These are phyloP conservation scores for Probosciger aterrimus DNA, from an alignment of 2,113 vertebrate genomes.

Conservation along the genomic window DNA sequence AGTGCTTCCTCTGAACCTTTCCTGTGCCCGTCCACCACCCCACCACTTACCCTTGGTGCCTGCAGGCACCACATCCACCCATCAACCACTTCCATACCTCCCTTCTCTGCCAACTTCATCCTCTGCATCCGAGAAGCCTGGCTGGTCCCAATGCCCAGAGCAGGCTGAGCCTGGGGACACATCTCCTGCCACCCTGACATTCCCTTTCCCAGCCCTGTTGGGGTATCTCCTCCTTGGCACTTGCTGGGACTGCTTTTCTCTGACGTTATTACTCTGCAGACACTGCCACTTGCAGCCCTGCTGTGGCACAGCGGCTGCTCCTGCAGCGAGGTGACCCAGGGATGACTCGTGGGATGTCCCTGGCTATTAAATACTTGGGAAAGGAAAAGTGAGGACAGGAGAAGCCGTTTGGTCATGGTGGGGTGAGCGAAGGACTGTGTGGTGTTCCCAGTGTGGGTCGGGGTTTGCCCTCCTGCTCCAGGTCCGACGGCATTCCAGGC, in stretches of 20 bases:
- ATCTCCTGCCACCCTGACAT: not conserved
- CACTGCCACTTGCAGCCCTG: slow-evolving; percentile 29
- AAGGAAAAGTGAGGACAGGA: not conserved
- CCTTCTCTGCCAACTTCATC: not conserved
- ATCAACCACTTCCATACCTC: fast-evolving
- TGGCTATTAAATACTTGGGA: not conserved
- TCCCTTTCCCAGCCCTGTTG: not conserved
- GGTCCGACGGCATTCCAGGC: not conserved
- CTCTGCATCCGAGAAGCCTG: fast-evolving
- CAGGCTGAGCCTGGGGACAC: not conserved
- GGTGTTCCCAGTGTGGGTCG: fast-evolving
- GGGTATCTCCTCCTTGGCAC: fast-evolving
- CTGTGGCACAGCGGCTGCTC: not conserved
- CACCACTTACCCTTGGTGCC: too few relatives aligned
- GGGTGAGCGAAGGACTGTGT: not conserved
- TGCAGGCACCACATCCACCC: not conserved
- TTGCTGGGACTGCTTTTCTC: not conserved
- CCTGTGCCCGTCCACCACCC: not conserved
- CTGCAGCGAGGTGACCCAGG: not conserved
- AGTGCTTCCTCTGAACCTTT: not conserved
- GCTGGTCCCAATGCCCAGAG: fast-evolving
- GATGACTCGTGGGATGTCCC: not conserved
- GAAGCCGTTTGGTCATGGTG: fast-evolving
- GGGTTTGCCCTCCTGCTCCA: not conserved
- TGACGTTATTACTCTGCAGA: not conserved